These are phyloP conservation scores for Nomada ruficornis DNA, from an alignment of 2,888 invertebrate genomes.

Conservation along the genomic window DNA sequence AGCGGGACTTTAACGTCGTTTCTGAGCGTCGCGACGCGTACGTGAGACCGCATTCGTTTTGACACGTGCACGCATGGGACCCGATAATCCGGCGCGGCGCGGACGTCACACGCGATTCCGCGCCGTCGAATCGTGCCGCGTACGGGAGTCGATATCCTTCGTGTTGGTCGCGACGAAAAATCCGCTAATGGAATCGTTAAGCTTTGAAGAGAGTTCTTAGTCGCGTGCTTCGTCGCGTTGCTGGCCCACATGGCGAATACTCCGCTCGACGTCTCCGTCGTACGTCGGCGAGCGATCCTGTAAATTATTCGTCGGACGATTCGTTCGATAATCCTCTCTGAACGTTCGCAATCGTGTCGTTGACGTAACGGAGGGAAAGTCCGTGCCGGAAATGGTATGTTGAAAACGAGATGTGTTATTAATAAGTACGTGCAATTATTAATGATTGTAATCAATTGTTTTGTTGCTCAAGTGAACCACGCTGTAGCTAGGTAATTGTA, in stretches of 20 bases:
- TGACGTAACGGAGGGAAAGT: too few relatives aligned
- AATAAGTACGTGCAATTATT: too few relatives aligned
- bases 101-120: slow-evolving; percentile 36
- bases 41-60: slow-evolving; percentile 59
- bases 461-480: too few relatives aligned
- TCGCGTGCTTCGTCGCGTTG: neutral
- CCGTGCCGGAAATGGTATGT: too few relatives aligned
- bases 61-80: slow-evolving; percentile 57
- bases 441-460: too few relatives aligned
- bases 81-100: slow-evolving; percentile 47
- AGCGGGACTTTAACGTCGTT: slow-evolving; percentile 53
- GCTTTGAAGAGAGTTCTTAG: neutral
- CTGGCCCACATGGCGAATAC: neutral
- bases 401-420: too few relatives aligned
- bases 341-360: neutral
- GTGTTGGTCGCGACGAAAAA: neutral
- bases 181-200: slow-evolving; percentile 45
- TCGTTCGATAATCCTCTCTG: neutral
- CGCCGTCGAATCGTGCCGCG: neutral
- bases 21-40: neutral
- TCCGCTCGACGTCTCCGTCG: neutral
- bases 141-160: neutral
- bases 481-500: too few relatives aligned
- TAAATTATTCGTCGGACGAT: neutral
- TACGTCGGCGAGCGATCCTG: neutral